These are phyloP conservation scores for Lepus americanus DNA, from an alignment of 2,113 vertebrate genomes.

Conservation along the genomic window DNA sequence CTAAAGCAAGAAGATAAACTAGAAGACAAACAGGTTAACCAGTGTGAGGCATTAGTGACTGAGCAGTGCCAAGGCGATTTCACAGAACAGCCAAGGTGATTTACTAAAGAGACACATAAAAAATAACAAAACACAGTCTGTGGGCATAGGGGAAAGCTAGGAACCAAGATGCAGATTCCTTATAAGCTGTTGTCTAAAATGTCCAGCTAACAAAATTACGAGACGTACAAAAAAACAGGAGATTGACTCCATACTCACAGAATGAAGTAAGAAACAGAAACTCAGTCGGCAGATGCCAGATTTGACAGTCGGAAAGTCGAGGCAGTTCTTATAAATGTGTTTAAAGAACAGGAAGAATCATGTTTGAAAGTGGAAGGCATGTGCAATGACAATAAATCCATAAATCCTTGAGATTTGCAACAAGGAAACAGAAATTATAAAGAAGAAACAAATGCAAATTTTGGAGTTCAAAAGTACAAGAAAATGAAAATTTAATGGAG, in stretches of 20 bases:
- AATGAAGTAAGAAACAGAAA: background rate
- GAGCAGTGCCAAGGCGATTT: background rate
- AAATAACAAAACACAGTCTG: background rate
- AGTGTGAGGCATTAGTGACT: background rate
- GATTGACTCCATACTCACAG: background rate
- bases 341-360: background rate
- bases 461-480: background rate
- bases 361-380: conserved; percentile 11
- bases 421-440: background rate
- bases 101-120: background rate
- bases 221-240: background rate
- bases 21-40: background rate
- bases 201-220: background rate
- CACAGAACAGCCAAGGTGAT: background rate
- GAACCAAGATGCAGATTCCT: background rate
- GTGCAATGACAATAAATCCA: background rate
- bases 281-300: background rate
- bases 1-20: background rate
- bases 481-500: background rate
- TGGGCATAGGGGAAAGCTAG: background rate
- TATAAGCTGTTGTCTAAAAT: background rate
- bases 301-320: background rate
- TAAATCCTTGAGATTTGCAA: background rate
- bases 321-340: background rate
- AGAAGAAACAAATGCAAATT: background rate